Conservation (phyloP, 2,113 vertebrate genomes). For the Nothocercus julius region DNA sequence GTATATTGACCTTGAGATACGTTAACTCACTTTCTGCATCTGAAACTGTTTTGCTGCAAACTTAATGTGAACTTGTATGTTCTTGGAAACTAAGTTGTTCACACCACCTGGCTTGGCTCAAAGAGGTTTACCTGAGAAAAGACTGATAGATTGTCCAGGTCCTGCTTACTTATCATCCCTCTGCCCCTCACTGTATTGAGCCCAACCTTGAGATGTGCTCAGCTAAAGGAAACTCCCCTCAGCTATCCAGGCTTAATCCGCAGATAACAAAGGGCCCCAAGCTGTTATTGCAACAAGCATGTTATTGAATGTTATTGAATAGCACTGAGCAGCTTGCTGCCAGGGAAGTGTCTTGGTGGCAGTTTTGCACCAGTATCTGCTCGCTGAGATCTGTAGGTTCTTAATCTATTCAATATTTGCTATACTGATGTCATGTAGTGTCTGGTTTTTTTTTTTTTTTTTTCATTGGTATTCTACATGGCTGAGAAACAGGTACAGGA, state of each 20-base stretch:
- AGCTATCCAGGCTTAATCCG: rapidly evolving
- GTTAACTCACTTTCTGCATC: rapidly evolving
- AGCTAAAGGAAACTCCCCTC: not conserved
- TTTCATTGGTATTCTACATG: not conserved
- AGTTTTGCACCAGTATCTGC: rapidly evolving
- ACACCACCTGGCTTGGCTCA: rapidly evolving
- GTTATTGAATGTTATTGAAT: too few species aligned
- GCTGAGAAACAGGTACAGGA: not conserved
- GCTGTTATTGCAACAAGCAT: too few species aligned
- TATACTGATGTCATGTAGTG: not conserved
- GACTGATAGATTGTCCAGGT: not conserved
- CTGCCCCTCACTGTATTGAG: rapidly evolving
- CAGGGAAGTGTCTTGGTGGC: not conserved
- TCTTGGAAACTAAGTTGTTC: not conserved
- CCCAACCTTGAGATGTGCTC: not conserved
- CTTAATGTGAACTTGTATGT: not conserved
- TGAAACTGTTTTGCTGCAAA: not conserved
- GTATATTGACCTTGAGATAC: not conserved
- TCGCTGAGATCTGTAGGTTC: not conserved
- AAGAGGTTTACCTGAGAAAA: not conserved
- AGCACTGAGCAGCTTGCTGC: too few species aligned
- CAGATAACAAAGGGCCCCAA: not conserved
- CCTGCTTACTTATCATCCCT: not conserved
- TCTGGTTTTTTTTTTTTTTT: not conserved
- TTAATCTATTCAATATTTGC: rapidly evolving